Base-by-base conservation (phyloP, 2,888 invertebrate genomes). In the Helobdella robusta region DNA sequence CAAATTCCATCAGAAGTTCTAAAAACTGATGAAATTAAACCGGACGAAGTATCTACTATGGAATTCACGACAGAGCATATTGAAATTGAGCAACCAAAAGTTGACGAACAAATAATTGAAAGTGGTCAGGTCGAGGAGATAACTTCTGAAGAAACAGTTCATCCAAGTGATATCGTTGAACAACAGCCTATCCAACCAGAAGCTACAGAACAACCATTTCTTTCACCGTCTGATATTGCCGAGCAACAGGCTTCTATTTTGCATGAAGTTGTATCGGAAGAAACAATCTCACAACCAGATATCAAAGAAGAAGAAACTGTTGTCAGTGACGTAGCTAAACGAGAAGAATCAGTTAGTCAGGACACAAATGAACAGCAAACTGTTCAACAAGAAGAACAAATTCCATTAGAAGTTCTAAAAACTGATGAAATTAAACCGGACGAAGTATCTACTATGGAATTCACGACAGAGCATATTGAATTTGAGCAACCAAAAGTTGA, bases 21-120 rank as follows among this genome's bases (percentile, higher is more conserved):
- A 20, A 28, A n/a, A 23, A 20, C 18, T 2, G n/a, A 59, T 5
- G 59, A 59, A 34, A 18, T 15, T 18, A 35, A 32, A 36, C 35
- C 20, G 8, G 59, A 59, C 5, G 15, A 59, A 23, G 3, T 59
- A 34, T 59, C 59, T 2, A 34, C n/a, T 15, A 28, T 59, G 59
- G 59, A 59, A 59, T 59, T 59, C 32, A 15, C 18, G 11, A 20
- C 40, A 23, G 40, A 23, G 28, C 25, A 59, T 25, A n/a, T n/a
- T 2, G n/a, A 28, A 4, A 3, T 32, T 15, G 30, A 23, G 23
- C 59, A 59, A 34, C 15, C 23, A 8, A 23, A 20, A 32, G 35
- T n/a, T 5, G 30, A 2, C 2, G 28, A 59, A 36, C 40, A 20
- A 1, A 59, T 44, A 3, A 3, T n/a, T 2, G 35, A 35, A 59